phyloP scores from a whole-genome alignment of 2,113 vertebrate species.

The Pseudonaja textilis region DNA sequence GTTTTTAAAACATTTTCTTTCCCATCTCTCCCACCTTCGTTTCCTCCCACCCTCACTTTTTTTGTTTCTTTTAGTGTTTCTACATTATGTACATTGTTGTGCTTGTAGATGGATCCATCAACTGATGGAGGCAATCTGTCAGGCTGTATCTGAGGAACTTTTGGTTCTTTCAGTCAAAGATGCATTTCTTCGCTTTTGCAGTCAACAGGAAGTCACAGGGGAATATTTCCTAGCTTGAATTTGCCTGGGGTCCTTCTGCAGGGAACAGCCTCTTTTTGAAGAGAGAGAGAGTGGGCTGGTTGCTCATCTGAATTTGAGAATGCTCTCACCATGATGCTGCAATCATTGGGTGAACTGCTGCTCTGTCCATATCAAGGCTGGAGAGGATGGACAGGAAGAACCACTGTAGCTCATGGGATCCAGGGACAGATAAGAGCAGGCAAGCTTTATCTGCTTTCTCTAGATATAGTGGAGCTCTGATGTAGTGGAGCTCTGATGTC shows the following conservation, averaged over 20 bases:
- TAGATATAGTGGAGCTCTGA: not conserved
- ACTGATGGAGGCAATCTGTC: conserved; percentile 4
- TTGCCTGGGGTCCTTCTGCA: not conserved
- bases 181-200: not conserved
- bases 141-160: not conserved
- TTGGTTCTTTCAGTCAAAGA: not conserved
- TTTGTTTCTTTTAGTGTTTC: conserved; percentile 48
- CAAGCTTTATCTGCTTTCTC: not conserved
- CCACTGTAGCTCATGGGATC: not conserved
- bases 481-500: not conserved
- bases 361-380: not conserved
- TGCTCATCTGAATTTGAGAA: not conserved
- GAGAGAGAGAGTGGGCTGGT: not conserved
- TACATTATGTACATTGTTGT: conserved; percentile 68
- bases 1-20: conserved; percentile 41
- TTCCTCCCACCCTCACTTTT: not conserved
- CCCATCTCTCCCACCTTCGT: not conserved
- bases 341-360: not conserved
- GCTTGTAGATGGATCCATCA: conserved; percentile 49
- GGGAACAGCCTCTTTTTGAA: not conserved
- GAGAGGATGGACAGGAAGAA: not conserved
- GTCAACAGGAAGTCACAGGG: not conserved
- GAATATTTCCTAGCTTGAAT: not conserved
- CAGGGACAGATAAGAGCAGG: conserved; percentile 1
- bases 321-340: not conserved